These are phyloP conservation scores for Hydrocynus forskahlii DNA, from an alignment of 2,797 vertebrate genomes.

Conservation along the genomic window DNA sequence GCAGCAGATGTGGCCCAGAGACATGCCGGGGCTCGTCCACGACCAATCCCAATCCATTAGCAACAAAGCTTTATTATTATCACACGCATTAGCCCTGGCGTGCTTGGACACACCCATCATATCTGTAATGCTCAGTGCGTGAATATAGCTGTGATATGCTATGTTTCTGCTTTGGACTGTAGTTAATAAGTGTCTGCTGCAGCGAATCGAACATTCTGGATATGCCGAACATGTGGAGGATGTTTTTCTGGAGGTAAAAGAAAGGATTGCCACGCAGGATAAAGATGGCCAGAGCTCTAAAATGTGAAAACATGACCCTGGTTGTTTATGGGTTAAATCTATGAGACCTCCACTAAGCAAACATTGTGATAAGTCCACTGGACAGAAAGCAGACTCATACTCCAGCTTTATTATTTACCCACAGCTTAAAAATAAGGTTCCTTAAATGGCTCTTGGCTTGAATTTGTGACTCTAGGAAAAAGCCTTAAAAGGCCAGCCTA, in stretches of 20 bases:
- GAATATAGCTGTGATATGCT: background rate
- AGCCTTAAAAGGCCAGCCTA: background rate
- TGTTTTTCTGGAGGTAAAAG: background rate
- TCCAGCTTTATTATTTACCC: background rate
- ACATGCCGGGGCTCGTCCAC: constrained; percentile 32
- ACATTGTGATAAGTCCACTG: constrained; percentile 7
- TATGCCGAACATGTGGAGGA: background rate
- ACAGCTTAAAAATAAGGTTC: background rate
- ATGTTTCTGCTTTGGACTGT: background rate
- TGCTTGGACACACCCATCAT: constrained; percentile 8
- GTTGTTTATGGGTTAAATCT: constrained; percentile 25
- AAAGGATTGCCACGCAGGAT: background rate
- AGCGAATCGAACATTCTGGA: background rate
- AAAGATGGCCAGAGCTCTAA: constrained; percentile 1
- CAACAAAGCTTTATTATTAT: constrained; percentile 28
- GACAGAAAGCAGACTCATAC: constrained; percentile 1
- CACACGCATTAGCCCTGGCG: constrained; percentile 25
- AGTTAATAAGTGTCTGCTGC: background rate
- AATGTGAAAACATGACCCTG: background rate
- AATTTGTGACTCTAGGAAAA: background rate
- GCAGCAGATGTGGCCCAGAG: constrained; percentile 30
- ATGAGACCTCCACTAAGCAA: constrained; percentile 7
- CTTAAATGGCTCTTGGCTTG: background rate
- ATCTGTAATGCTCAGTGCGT: background rate
- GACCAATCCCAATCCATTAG: constrained; percentile 31